A percentile compares a stretch with the other conserved stretches of the same genome.
Conservation (phyloP, 64 coral and sea anemone genomes). For the Stichodactyla helianthus region DNA sequence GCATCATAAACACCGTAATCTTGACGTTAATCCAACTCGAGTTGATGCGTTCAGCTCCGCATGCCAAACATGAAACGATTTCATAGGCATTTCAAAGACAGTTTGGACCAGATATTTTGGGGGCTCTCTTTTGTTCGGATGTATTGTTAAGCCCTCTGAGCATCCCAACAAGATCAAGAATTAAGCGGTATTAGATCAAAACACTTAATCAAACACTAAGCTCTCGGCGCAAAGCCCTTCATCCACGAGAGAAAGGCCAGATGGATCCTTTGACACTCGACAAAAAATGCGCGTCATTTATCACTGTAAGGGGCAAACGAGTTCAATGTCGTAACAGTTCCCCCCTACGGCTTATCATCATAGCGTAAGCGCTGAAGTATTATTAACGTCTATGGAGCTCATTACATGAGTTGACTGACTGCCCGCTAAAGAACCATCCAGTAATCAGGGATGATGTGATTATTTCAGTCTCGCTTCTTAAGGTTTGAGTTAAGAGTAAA, state of each 20-base stretch:
- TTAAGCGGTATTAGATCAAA: slow-evolving; percentile 2
- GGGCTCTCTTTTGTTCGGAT: neutral
- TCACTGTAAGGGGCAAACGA: neutral
- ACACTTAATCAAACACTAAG: neutral
- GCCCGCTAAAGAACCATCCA: neutral
- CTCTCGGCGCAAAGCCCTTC: neutral
- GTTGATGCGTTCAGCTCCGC: neutral
- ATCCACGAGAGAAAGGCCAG: neutral
- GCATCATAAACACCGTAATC: neutral
- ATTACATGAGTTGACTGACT: neutral
- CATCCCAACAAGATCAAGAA: neutral
- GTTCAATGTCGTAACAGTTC: neutral
- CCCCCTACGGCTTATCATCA: slow-evolving; percentile 3
- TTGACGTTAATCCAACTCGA: neutral
- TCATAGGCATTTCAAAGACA: neutral
- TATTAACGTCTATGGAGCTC: neutral
- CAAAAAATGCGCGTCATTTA: slow-evolving; percentile 8
- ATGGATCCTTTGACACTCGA: neutral
- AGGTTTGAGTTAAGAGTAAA: slow-evolving; percentile 7
- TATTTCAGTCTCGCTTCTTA: neutral
- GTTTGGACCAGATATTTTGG: neutral
- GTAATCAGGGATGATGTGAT: neutral
- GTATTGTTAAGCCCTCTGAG: neutral
- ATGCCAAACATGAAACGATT: neutral
- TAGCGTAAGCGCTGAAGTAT: neutral